Conservation (phyloP, 2,888 invertebrate species). For the Baccha elongata region DNA sequence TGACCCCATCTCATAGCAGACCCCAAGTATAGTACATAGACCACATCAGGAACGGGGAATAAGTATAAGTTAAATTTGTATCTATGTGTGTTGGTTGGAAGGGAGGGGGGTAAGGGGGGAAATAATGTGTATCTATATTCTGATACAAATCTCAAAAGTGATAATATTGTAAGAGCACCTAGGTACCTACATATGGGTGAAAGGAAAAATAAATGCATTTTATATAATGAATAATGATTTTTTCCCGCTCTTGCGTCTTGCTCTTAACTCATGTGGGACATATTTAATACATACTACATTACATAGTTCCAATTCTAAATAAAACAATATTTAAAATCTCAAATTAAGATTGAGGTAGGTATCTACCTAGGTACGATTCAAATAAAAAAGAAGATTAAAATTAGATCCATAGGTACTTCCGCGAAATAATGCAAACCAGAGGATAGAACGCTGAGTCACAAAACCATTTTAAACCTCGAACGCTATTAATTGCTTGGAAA, state of each 20-base stretch:
- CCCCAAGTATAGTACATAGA: slow-evolving; percentile 16
- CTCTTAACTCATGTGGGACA: background rate
- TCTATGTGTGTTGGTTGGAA: background rate
- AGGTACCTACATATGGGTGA: background rate
- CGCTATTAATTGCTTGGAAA: slow-evolving; percentile 65
- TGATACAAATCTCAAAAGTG: slow-evolving; percentile 9
- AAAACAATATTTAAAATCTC: slow-evolving; percentile 67
- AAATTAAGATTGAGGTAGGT: slow-evolving; percentile 57
- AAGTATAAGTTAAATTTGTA: slow-evolving; percentile 1
- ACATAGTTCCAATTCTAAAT: slow-evolving; percentile 40
- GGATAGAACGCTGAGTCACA: slow-evolving; percentile 33
- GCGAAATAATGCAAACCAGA: slow-evolving; percentile 68
- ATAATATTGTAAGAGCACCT: slow-evolving; percentile 7
- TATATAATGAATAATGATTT: slow-evolving; percentile 16
- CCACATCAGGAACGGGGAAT: slow-evolving; percentile 22
- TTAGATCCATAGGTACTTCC: slow-evolving; percentile 71
- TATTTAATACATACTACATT: background rate
- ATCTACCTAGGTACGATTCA: background rate
- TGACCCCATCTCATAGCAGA: slow-evolving; percentile 78
- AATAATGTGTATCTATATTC: slow-evolving; percentile 35
- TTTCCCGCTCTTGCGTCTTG: slow-evolving; percentile 6
- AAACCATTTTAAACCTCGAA: slow-evolving; percentile 10
- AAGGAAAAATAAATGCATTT: slow-evolving; percentile 4
- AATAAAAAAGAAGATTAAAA: slow-evolving; percentile 30
- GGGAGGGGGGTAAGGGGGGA: background rate